These are phyloP conservation scores for Takifugu flavidus DNA, from an alignment of 2,113 vertebrate genomes.

Conservation along the genomic window DNA sequence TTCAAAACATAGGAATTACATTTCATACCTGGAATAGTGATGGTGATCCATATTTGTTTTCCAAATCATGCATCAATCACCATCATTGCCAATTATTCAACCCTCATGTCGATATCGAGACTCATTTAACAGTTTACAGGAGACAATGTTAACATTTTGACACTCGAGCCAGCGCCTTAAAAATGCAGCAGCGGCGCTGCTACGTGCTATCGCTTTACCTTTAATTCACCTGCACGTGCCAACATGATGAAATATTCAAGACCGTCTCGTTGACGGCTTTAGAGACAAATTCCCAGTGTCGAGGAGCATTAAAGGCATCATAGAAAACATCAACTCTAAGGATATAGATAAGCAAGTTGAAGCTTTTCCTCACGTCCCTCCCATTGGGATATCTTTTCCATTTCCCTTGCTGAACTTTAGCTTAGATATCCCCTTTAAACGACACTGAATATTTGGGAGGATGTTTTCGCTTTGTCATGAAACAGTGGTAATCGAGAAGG, in stretches of 20 bases:
- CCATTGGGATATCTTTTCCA: too few relatives aligned
- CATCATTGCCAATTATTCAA: conserved; percentile 55
- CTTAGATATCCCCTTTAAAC: too few relatives aligned
- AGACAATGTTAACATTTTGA: conserved; percentile 57
- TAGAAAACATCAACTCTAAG: conserved; percentile 13
- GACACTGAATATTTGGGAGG: too few relatives aligned
- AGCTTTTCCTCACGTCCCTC: not conserved
- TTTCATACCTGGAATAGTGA: not conserved
- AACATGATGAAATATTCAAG: conserved; percentile 67
- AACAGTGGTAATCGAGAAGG: too few relatives aligned
- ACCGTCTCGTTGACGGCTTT: conserved; percentile 35
- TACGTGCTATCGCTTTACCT: conserved; percentile 70
- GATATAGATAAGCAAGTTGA: not conserved
- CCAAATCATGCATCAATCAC: not conserved
- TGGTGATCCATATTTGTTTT: too few relatives aligned
- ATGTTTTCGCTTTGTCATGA: too few relatives aligned
- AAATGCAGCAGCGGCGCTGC: conserved; percentile 62
- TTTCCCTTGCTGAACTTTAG: too few relatives aligned
- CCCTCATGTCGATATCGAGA: conserved; percentile 37
- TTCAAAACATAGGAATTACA: not conserved
- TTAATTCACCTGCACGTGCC: conserved; percentile 58
- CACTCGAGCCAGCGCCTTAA: conserved; percentile 64
- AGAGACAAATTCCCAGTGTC: conserved; percentile 11
- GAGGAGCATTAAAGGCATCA: conserved; percentile 5
- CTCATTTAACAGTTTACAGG: conserved; percentile 32